Base-by-base conservation (phyloP, 2,113 vertebrate genomes). In the Solea solea region DNA sequence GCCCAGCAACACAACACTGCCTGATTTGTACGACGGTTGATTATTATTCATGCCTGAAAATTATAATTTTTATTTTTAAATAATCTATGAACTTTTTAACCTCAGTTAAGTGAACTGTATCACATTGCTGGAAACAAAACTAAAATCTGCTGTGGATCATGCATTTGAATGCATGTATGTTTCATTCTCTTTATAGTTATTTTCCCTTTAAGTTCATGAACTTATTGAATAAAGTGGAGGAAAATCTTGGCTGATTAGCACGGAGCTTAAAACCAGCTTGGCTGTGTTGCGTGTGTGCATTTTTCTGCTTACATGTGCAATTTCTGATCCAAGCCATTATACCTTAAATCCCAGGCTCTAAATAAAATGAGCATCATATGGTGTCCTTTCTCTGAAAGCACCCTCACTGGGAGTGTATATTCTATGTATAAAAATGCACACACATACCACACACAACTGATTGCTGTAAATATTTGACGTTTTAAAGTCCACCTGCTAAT, bases 241-340 rank as follows among this genome's bases (percentile, higher is more conserved):
- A 45, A 28, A 50, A 34, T 59, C 3, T 59, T 27, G 39, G 41
- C 41, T 74, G n/a, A 74, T 86, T 79, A 83, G 59, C 64, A 55
- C 15, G 8, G 41, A 49, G 39, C 64, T 62, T 59, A 78, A 76
- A 68, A 81, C 39, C 49, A 60, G 63, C 63, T 0, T 11, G 41
- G 71, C 27, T 1, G 54, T 74, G n/a, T 49, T 84, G 49, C 77
- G 76, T 73, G 72, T 78, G 58, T 62, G 39, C 59, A 69, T 87
- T 48, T 58, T 77, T 89, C 63, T 90, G 84, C 86, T 85, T 84
- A 81, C 70, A 80, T 5, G 51, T 83, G 86, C 89, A 83, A 27
- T 69, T 89, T 84, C 62, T 83, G 56, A 49, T 72, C 76, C 73
- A 57, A 61, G 69, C 69, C 57, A 46, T 69, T 58, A 74, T 58